Percentiles rank a stretch among this genome's conserved stretches.
Evolutionary conservation across 2,113 vertebrate species (phyloP).

Genomic region (Nesogale talazaci): DNA sequence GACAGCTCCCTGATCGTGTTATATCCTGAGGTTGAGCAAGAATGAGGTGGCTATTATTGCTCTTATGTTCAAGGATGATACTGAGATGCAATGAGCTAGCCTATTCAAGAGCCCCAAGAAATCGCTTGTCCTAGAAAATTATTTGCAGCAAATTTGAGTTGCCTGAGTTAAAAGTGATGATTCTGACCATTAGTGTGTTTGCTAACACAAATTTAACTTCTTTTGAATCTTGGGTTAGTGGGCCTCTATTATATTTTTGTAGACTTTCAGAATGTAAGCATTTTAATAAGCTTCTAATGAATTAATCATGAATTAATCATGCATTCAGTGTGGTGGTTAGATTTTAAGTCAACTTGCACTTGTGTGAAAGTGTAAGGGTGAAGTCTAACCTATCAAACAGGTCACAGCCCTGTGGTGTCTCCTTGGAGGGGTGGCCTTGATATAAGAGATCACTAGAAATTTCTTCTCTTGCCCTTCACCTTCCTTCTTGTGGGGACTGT

Average conservation of each 20-base stretch:
- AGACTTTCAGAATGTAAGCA: neutral
- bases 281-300: constrained; percentile 5
- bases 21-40: neutral
- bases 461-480: too few relatives aligned
- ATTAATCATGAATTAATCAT: neutral
- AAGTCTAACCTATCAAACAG: too few relatives aligned
- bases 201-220: constrained; percentile 27
- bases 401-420: too few relatives aligned
- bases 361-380: too few relatives aligned
- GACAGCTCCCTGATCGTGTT: neutral
- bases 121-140: neutral
- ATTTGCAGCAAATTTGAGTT: neutral
- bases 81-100: neutral
- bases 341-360: too few relatives aligned
- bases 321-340: neutral
- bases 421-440: too few relatives aligned
- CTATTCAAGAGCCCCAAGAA: neutral
- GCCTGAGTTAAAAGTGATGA: neutral
- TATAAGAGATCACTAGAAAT: too few relatives aligned
- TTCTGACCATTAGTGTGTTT: neutral
- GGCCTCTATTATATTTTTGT: neutral
- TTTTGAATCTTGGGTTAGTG: constrained; percentile 24
- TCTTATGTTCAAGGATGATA: neutral
- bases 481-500: too few relatives aligned
- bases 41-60: neutral